These are phyloP conservation scores for Meliscaeva auricollis DNA, from an alignment of 2,888 invertebrate genomes.

Conservation along the genomic window DNA sequence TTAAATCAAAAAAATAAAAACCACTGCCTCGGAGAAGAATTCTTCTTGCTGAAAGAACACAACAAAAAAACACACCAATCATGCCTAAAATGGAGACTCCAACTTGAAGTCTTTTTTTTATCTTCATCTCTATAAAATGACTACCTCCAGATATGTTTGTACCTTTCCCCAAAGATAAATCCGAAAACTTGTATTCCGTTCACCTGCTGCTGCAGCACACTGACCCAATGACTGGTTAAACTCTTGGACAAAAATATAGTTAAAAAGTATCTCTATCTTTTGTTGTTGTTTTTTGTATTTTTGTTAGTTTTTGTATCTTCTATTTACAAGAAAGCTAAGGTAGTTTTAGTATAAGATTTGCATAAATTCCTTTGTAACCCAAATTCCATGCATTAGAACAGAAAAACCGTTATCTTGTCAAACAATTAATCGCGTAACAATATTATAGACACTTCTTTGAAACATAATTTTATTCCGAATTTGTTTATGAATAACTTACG, in stretches of 20 bases:
- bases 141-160: neutral
- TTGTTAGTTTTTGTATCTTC: neutral
- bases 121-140: neutral
- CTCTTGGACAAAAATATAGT: conserved; percentile 32
- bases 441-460: neutral
- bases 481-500: conserved; percentile 45
- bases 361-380: conserved; percentile 49
- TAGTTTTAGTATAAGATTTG: conserved; percentile 41
- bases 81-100: conserved; percentile 31
- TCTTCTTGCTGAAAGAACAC: neutral
- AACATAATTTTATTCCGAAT: conserved; percentile 39
- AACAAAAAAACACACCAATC: conserved; percentile 1
- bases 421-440: neutral
- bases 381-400: conserved; percentile 18
- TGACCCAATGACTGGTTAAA: conserved; percentile 61
- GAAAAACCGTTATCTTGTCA: conserved; percentile 33
- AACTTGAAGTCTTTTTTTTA: neutral
- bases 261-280: conserved; percentile 1
- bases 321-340: conserved; percentile 17
- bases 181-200: conserved; percentile 46
- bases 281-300: too few species aligned
- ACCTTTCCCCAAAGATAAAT: conserved; percentile 28
- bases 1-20: conserved; percentile 12
- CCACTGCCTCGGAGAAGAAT: conserved; percentile 18
- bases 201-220: conserved; percentile 48